Evolutionary conservation across 2,797 vertebrate genomes (phyloP), one percentile per base, ranked within the genome.

Genomic region (Peromyscus eremicus): DNA sequence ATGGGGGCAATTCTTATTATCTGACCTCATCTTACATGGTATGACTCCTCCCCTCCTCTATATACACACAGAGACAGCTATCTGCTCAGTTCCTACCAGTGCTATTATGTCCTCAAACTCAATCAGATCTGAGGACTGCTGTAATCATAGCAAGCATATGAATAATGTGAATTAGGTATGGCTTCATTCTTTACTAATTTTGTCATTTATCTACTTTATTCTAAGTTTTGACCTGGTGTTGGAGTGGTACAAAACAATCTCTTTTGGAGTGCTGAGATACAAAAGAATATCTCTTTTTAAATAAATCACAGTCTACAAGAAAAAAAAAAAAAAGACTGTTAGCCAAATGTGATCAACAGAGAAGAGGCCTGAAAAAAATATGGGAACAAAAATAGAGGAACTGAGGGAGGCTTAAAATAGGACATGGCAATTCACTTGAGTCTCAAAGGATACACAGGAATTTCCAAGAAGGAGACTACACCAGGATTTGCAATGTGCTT

Each of bases 131-230:
- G 40, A 52, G 52, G 11, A 79, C 7, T 55, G 32, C 87, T 19
- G 23, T 13, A 68, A 43, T 40, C 16, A 7, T 60, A 92, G 75
- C 55, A 87, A 75, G 81, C 1, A 8, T 25, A 43, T 19, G 62
- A 81, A 92, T 13, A 85, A 86, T 34, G 14, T 66, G 23, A 92
- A 57, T 19, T 19, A 86, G 80, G 6, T 80, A n/a, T 17, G 68
- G 55, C 62, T 85, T 93, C 57, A 55, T 73, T 80, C 68, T 88
- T 95, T 80, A 87, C n/a, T 66, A 94, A 89, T 71, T 71, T 97
- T 49, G 83, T 86, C 52, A 60, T n/a, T 73, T 66, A 46, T 49
- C 62, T 83, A 8, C 70, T 80, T 92, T 82, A 76, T 71, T 95
- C 52, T 13, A 89, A 5, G 57, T 52, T 82, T 87, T 64, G 62